Percentiles rank a stretch among this genome's conserved stretches.
Evolutionary conservation across 2,888 invertebrate species (phyloP).

Genomic region (Drosophila seclusa): DNA sequence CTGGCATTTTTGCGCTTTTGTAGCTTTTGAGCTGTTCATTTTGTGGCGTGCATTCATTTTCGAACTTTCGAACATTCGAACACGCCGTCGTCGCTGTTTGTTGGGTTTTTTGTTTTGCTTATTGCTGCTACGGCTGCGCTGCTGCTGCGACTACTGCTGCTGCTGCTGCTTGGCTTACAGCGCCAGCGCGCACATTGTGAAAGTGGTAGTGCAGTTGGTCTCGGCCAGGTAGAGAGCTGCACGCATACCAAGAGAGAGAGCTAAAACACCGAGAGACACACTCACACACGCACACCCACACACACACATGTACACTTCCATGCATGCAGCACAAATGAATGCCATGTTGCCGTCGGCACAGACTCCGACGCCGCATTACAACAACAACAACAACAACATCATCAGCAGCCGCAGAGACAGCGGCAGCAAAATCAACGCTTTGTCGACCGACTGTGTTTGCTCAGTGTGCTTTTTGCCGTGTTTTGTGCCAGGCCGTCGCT

Average conservation of each 20-base stretch:
- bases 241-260: conserved; percentile 45
- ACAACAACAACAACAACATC: conserved; percentile 37
- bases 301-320: conserved; percentile 19
- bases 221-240: conserved; percentile 60
- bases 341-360: conserved; percentile 70
- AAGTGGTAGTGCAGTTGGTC: conserved; percentile 76
- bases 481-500: conserved; percentile 43
- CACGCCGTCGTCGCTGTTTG: conserved; percentile 28
- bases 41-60: conserved; percentile 73
- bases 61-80: conserved; percentile 71
- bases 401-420: conserved; percentile 36
- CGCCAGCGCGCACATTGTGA: conserved; percentile 55
- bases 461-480: conserved; percentile 68
- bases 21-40: conserved; percentile 65
- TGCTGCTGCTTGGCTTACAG: conserved; percentile 39
- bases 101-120: conserved; percentile 2
- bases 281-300: conserved; percentile 30
- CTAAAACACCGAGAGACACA: conserved; percentile 13
- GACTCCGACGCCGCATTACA: conserved; percentile 71
- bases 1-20: conserved; percentile 51
- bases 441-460: conserved; percentile 62
- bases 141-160: conserved; percentile 23
- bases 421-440: conserved; percentile 62
- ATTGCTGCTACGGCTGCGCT: conserved; percentile 2
- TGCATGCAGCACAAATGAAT: conserved; percentile 79